phyloP scores from a whole-genome alignment of 2,113 vertebrate species.

The Oxygymnocypris stewartii region DNA sequence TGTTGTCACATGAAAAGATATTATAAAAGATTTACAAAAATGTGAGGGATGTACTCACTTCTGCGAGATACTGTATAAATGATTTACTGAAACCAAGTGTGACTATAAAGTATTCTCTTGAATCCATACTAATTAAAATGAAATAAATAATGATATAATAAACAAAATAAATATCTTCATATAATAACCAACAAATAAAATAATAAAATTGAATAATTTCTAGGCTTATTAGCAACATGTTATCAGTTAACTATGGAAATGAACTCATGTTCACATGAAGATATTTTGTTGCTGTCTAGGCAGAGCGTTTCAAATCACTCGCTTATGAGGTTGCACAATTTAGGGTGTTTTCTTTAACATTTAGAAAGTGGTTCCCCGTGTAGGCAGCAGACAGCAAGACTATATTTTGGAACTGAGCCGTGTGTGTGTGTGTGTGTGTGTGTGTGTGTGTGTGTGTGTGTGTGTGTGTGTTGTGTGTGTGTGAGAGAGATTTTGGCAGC shows the following conservation, averaged over 20 bases:
- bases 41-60: too few species aligned
- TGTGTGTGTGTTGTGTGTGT: background rate
- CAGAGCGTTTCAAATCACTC: background rate
- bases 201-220: background rate
- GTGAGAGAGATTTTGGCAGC: background rate
- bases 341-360: background rate
- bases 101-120: background rate
- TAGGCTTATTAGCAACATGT: background rate
- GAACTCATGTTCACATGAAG: background rate
- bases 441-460: background rate
- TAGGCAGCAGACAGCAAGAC: background rate
- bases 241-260: background rate
- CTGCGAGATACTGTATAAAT: background rate
- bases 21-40: too few species aligned
- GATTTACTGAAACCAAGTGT: background rate
- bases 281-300: background rate
- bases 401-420: background rate
- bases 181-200: background rate
- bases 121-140: background rate
- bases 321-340: background rate
- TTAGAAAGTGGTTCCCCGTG: too few species aligned
- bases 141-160: background rate
- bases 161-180: background rate
- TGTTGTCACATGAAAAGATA: too few species aligned
- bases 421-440: background rate